Evolutionary conservation across 1,140 invertebrate genomes (phyloP).

Genomic region (Drosophila pallidifrons): DNA sequence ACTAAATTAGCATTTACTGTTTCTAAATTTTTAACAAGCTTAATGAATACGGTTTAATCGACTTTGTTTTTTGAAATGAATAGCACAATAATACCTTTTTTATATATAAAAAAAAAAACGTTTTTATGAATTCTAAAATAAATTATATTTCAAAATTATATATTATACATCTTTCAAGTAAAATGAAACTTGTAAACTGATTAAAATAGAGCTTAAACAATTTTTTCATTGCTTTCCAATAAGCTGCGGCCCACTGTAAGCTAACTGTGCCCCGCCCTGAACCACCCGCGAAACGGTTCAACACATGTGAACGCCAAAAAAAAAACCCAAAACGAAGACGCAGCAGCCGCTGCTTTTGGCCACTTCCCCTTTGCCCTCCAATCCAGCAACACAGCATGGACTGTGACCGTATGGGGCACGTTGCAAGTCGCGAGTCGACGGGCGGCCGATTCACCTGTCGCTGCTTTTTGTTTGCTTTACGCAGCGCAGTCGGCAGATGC

Average conservation of each 20-base stretch:
- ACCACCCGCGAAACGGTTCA: constrained; percentile 55
- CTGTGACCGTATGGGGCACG: constrained; percentile 65
- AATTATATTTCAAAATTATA: too few species aligned
- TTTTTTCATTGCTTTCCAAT: not conserved
- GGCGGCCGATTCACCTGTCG: constrained; percentile 81
- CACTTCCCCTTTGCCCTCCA: not conserved
- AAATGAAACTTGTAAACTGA: too few species aligned
- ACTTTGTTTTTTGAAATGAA: too few species aligned
- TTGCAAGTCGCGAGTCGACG: constrained; percentile 51
- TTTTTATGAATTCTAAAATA: too few species aligned
- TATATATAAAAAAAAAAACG: too few species aligned
- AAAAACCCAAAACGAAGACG: constrained; percentile 33
- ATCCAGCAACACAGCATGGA: not conserved
- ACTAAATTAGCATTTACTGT: too few species aligned
- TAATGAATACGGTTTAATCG: too few species aligned
- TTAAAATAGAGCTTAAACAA: not conserved
- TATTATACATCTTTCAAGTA: too few species aligned
- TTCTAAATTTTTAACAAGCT: too few species aligned
- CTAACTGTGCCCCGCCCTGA: constrained; percentile 53
- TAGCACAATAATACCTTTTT: too few species aligned
- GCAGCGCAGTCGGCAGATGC: constrained; percentile 47
- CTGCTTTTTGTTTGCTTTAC: constrained; percentile 76
- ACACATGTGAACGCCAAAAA: constrained; percentile 69
- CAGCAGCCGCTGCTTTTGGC: constrained; percentile 25
- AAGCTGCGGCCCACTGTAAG: constrained; percentile 24